phyloP scores from a whole-genome alignment of 2,797 vertebrate genomes.

The Leptatherina wallacei region DNA sequence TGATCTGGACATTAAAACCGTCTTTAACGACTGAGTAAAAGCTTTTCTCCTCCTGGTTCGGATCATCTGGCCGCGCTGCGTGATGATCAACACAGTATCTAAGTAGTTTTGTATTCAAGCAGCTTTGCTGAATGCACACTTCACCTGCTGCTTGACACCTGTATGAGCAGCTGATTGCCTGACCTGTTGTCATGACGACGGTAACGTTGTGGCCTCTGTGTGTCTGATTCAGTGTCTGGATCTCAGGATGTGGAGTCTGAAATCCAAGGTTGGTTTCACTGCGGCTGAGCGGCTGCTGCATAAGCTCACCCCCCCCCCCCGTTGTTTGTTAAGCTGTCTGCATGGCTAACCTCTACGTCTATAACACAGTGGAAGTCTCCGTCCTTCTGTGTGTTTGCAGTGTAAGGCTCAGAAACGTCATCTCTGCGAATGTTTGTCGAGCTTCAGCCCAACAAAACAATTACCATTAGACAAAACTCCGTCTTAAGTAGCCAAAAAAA shows the following conservation, averaged over 20 bases:
- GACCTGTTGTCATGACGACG: conserved; percentile 18
- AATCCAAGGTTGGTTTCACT: conserved; percentile 77
- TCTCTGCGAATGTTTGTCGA: background rate
- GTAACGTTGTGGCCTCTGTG: conserved; percentile 38
- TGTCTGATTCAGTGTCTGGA: conserved; percentile 67
- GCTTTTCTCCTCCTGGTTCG: background rate
- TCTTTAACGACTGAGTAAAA: background rate
- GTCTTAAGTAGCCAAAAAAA: too few species aligned
- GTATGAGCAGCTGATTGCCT: conserved; percentile 20
- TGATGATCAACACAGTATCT: background rate
- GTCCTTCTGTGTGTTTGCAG: too few species aligned
- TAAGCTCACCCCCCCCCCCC: background rate
- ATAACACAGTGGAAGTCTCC: too few species aligned
- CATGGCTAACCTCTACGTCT: too few species aligned
- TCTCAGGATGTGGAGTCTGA: conserved; percentile 79
- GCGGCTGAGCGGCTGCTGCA: conserved; percentile 9
- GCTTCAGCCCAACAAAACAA: background rate
- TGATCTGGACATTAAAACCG: background rate
- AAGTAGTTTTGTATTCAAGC: background rate
- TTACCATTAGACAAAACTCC: too few species aligned
- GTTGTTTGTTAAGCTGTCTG: too few species aligned
- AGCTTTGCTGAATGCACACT: conserved; percentile 6
- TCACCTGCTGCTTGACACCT: conserved; percentile 11
- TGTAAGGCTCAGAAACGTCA: background rate
- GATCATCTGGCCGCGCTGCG: background rate